Percentiles rank a stretch among this genome's conserved stretches.
Conservation (phyloP, 2,797 vertebrate species). For the Microchirus variegatus region DNA sequence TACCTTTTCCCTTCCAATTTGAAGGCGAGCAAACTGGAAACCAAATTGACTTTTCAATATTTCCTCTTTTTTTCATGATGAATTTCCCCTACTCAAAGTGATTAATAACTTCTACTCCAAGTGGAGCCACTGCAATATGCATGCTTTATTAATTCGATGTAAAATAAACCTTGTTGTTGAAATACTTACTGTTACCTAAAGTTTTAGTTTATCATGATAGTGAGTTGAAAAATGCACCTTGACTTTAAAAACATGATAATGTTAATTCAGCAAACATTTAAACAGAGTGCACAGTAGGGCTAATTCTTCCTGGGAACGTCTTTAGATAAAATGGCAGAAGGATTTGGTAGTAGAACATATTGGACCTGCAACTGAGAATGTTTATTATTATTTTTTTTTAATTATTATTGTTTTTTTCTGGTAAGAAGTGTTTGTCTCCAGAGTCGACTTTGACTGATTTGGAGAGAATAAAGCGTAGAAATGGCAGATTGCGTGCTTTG, state of each 20-base stretch:
- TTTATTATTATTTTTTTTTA: not conserved
- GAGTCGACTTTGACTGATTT: constrained; percentile 6
- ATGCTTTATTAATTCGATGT: constrained; percentile 25
- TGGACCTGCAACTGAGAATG: not conserved
- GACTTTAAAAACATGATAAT: not conserved
- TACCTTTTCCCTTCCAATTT: constrained; percentile 50
- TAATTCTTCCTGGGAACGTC: constrained; percentile 40
- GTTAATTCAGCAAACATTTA: constrained; percentile 15
- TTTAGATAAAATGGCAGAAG: constrained; percentile 1
- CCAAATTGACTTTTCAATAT: constrained; percentile 52
- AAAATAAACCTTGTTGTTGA: constrained; percentile 12
- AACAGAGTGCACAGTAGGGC: constrained; percentile 54
- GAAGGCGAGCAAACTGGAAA: constrained; percentile 39
- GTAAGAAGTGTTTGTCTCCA: constrained; percentile 22
- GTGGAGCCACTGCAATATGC: not conserved
- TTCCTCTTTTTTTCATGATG: constrained; percentile 28
- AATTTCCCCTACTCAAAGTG: constrained; percentile 19
- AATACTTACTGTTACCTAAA: constrained; percentile 6
- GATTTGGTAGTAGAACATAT: constrained; percentile 11
- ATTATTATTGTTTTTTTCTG: constrained; percentile 4
- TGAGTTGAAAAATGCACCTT: not conserved
- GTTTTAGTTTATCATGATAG: constrained; percentile 14
- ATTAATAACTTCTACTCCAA: constrained; percentile 49
- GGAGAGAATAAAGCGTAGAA: constrained; percentile 21
- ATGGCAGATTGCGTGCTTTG: constrained; percentile 81